phyloP scores from a whole-genome alignment of 2,797 vertebrate species.

The Sylvilagus floridanus region DNA sequence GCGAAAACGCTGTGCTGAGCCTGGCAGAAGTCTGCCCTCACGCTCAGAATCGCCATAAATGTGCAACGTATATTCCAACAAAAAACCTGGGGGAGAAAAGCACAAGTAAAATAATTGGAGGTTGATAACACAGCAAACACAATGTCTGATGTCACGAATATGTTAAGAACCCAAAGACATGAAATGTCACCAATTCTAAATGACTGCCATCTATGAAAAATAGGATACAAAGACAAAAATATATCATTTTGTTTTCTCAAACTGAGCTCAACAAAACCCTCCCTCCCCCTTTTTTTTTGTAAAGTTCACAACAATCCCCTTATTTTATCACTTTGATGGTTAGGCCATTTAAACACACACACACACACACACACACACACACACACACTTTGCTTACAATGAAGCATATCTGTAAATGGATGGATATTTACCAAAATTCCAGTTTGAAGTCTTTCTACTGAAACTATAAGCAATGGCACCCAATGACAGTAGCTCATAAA shows the following conservation, averaged over 20 bases:
- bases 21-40: constrained; percentile 99
- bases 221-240: constrained; percentile 8
- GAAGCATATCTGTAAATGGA: not conserved
- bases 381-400: constrained; percentile 54
- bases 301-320: constrained; percentile 6
- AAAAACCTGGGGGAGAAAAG: constrained; percentile 91
- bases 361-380: constrained; percentile 9
- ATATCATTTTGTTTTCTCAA: constrained; percentile 33
- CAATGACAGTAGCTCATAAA: constrained; percentile 25
- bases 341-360: not conserved
- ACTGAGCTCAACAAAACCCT: not conserved
- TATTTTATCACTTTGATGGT: constrained; percentile 29
- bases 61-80: constrained; percentile 94
- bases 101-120: constrained; percentile 66
- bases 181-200: constrained; percentile 47
- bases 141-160: constrained; percentile 60
- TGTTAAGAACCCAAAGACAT: constrained; percentile 25
- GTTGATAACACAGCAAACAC: constrained; percentile 47
- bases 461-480: constrained; percentile 15
- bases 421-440: constrained; percentile 52
- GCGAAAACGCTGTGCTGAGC: constrained; percentile 98
- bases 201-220: constrained; percentile 30
- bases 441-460: constrained; percentile 22
- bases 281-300: not conserved
- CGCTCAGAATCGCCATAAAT: constrained; percentile 99